Base-by-base conservation (phyloP, 2,797 vertebrate genomes). In the Coccyzus lansbergi region DNA sequence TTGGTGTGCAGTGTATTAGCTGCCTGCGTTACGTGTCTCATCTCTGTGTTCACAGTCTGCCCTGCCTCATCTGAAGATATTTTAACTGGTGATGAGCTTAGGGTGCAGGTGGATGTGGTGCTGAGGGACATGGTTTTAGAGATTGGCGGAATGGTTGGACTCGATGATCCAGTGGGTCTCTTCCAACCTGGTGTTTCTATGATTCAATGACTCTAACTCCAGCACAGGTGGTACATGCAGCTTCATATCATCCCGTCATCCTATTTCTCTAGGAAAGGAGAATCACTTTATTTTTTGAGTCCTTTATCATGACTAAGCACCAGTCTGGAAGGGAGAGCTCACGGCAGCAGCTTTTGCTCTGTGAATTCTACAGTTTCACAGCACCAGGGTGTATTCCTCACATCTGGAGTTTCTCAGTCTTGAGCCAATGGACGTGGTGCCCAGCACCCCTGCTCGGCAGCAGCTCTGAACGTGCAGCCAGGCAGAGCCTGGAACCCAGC, bases 381-480 rank as follows among this genome's bases (percentile, higher is more conserved):
- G 38, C 40, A 25, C 33, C 44, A 25, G 70, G 19, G 19, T 53
- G 2, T 6, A 6, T 46, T 56, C 52, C 64, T 74, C 20, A 15
- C 7, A 3, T 22, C 36, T 49, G 0, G 2, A 40, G 13, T 53
- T 63, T 51, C 81, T 56, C 52, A 29, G 0, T 25, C 28, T 15
- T 18, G 28, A 53, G 42, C 19, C 20, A 2, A 0, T 1, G 13
- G 33, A 17, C 48, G 31, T 0, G 0, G 16, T 44, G 17, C 26
- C 51, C 26, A 9, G 26, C 25, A 26, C 7, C 19, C 7, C 46
- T 28, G 24, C 64, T 60, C 8, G 1, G 15, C 4, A 60, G 46
- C 6, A 31, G 22, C 62, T 52, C 44, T 0, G 4, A 67, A 38
- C 2, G 1, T 0, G 0, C 63, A 87, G 63, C 40, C 74, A 62